Evolutionary conservation across 2,113 vertebrate species (phyloP).

Genomic region (Chiloscyllium plagiosum): DNA sequence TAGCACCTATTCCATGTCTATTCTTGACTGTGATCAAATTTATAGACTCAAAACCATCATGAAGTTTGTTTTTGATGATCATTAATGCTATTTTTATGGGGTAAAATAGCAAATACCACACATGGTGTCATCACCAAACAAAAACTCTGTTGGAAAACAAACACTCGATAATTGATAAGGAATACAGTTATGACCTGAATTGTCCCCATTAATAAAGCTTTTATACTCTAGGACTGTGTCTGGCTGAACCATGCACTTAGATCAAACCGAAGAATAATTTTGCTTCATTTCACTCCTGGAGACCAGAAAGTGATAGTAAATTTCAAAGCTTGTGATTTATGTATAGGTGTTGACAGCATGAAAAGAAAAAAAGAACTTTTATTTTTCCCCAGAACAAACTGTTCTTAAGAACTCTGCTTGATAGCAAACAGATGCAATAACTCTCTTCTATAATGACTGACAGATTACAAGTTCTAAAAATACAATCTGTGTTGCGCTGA

Average conservation of each 20-base stretch:
- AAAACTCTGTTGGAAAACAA: neutral
- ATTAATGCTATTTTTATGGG: neutral
- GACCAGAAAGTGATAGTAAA: neutral
- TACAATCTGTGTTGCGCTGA: neutral
- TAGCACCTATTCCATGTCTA: neutral
- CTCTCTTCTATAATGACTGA: neutral
- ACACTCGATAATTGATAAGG: neutral
- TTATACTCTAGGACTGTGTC: neutral
- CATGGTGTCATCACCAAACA: neutral
- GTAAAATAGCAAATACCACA: neutral
- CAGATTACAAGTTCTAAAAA: neutral
- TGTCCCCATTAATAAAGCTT: neutral
- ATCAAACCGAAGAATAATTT: neutral
- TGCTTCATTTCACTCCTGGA: neutral
- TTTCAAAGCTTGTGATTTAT: neutral
- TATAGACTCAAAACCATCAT: neutral
- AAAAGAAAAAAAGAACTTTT: neutral
- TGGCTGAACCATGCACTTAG: neutral
- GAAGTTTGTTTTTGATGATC: neutral
- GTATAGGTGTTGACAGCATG: neutral
- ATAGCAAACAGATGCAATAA: neutral
- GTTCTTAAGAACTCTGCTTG: neutral
- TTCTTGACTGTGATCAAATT: neutral
- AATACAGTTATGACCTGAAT: neutral
- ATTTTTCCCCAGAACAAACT: neutral